Base-by-base conservation (phyloP, 2,888 invertebrate genomes). In the Drosophila mulleri region DNA sequence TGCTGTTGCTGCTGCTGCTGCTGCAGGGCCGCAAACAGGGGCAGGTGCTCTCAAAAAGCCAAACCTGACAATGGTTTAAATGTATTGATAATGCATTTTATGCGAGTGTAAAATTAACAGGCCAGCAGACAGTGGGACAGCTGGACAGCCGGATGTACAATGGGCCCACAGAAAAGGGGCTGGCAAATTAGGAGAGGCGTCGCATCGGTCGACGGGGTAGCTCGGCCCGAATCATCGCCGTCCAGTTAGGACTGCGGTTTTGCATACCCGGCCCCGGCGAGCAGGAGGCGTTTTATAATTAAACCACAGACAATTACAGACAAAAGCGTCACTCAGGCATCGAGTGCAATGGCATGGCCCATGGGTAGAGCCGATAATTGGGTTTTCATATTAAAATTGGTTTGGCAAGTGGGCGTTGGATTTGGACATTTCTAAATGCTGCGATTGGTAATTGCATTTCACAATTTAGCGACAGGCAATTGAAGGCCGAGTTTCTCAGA, bases 261-360 rank as follows among this genome's bases (percentile, higher is more conserved):
- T 83, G 75, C 78, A 70, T 83, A 72, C 58, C 39, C 39, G n/a
- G 54, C 26, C 47, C 50, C 63, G n/a, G 70, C 47, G 77, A 82
- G 60, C 58, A 88, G 69, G 86, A 88, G 83, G 90, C 86, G 87
- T 90, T 87, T 88, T 89, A 88, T 88, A 88, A 90, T 88, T 88
- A 88, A 88, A 89, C 88, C 87, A 78, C 81, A 88, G 90, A 90
- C 87, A 88, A 88, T 90, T 88, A 90, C 91, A 90, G 90, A 88
- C 90, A 80, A 85, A 90, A 89, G 86, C 90, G 88, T 85, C 88
- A 84, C 82, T 83, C 86, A 71, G 72, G 16, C 72, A 67, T 63
- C 60, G 54, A 54, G 32, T 11, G 26, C 54, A 35, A 35, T 50
- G 35, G 18, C 52, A 60, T 57, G 62, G 75, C 75, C 72, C 60